A percentile compares a stretch with the other conserved stretches of the same genome.
Evolutionary conservation across 2,888 invertebrate species (phyloP).

Genomic region (Hymenopus coronatus): DNA sequence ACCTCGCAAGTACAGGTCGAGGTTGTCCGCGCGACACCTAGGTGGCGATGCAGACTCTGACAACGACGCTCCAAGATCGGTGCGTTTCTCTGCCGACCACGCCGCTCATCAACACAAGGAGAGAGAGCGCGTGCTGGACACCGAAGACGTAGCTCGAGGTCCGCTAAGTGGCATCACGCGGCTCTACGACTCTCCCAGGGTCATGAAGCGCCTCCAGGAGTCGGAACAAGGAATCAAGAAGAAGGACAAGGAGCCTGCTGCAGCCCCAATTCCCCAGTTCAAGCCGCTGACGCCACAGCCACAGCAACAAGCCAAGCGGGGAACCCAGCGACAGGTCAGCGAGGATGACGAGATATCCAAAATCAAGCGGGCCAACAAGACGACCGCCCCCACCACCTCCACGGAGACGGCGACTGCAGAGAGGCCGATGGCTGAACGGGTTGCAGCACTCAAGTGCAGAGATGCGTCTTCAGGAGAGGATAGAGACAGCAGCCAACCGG

Average conservation of each 20-base stretch:
- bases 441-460: constrained; percentile 45
- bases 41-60: constrained; percentile 39
- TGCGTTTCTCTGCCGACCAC: constrained; percentile 27
- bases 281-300: constrained; percentile 31
- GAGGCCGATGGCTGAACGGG: constrained; percentile 52
- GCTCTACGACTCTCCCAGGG: constrained; percentile 81
- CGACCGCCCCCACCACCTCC: constrained; percentile 34
- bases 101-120: constrained; percentile 37
- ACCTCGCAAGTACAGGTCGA: constrained; percentile 67
- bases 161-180: constrained; percentile 88
- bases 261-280: constrained; percentile 42
- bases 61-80: constrained; percentile 48
- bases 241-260: constrained; percentile 55
- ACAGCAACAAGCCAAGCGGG: constrained; percentile 37
- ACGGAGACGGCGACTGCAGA: constrained; percentile 44
- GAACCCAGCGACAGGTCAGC: constrained; percentile 71
- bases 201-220: constrained; percentile 85
- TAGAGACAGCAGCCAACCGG: constrained; percentile 13
- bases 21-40: constrained; percentile 62
- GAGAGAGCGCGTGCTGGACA: constrained; percentile 75
- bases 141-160: constrained; percentile 76
- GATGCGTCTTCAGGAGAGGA: constrained; percentile 10
- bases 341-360: constrained; percentile 88
- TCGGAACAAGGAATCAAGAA: constrained; percentile 51
- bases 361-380: constrained; percentile 84